These are phyloP conservation scores for Dromococcyx pavoninus DNA, from an alignment of 2,797 vertebrate genomes.

Conservation along the genomic window DNA sequence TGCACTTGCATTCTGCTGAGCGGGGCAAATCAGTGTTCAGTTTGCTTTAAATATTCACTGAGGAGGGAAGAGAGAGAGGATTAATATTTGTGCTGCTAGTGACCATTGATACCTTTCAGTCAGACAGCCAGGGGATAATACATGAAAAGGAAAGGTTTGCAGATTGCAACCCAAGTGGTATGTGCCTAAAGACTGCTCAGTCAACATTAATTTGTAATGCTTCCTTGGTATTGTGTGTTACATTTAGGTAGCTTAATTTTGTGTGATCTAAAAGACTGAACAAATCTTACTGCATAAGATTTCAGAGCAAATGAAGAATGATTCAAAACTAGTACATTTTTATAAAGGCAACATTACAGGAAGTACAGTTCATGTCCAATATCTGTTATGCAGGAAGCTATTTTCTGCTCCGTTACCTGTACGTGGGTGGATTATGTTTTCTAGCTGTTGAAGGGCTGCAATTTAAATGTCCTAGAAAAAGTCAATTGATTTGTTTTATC, in stretches of 20 bases:
- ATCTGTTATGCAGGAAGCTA: background rate
- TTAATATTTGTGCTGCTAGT: background rate
- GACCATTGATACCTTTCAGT: background rate
- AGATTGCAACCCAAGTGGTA: background rate
- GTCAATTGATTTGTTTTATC: background rate
- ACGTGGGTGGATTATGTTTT: background rate
- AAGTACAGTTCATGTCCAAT: background rate
- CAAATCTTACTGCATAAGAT: background rate
- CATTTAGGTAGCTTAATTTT: background rate
- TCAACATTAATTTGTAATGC: background rate
- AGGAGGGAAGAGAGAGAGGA: background rate
- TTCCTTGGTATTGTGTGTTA: background rate
- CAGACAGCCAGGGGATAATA: background rate
- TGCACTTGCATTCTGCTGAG: background rate
- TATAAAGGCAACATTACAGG: background rate
- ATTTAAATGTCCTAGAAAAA: background rate
- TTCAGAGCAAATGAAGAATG: background rate
- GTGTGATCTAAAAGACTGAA: background rate
- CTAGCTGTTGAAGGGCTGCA: slow-evolving; percentile 3
- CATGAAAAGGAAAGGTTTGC: background rate
- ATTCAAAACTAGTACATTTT: background rate
- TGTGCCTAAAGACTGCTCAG: background rate
- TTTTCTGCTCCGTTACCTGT: background rate
- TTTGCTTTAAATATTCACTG: background rate
- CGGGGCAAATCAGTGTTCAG: background rate